These are phyloP conservation scores for Scatophagus argus DNA, from an alignment of 2,113 vertebrate species.

Conservation along the genomic window DNA sequence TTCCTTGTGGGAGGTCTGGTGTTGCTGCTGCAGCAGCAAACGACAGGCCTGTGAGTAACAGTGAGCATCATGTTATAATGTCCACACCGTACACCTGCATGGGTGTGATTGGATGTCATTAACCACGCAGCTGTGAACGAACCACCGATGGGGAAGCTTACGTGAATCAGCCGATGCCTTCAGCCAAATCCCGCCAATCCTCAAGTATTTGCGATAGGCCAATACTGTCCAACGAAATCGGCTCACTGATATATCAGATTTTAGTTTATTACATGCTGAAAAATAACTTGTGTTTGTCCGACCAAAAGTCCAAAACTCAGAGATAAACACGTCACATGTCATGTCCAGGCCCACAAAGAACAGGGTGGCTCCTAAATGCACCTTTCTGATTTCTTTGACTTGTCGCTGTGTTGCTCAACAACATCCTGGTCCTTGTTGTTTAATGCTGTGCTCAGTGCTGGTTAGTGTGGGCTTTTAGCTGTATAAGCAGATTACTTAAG, in stretches of 20 bases:
- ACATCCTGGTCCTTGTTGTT: neutral
- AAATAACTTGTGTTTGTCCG: neutral
- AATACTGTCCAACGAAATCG: too few species aligned
- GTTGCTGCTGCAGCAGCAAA: too few species aligned
- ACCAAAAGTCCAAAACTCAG: neutral
- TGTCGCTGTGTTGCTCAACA: neutral
- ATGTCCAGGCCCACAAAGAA: neutral
- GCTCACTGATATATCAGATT: too few species aligned
- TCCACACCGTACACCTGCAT: neutral
- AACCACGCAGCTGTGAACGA: neutral
- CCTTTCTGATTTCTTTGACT: neutral
- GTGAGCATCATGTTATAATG: too few species aligned
- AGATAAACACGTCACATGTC: too few species aligned
- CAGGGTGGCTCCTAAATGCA: neutral
- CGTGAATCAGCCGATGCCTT: neutral
- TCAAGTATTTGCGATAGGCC: too few species aligned
- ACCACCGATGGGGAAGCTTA: neutral
- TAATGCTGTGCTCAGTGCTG: neutral
- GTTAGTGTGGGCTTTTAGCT: conserved; percentile 17
- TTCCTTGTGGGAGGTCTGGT: too few species aligned
- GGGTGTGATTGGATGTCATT: neutral
- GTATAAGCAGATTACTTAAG: conserved; percentile 24
- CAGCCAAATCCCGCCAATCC: too few species aligned
- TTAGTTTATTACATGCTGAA: neutral
- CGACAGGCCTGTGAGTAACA: too few species aligned